Evolutionary conservation across 2,797 vertebrate species (phyloP), one percentile per base, ranked within the genome.

Genomic region (Enteromius afrohamiltoni): DNA sequence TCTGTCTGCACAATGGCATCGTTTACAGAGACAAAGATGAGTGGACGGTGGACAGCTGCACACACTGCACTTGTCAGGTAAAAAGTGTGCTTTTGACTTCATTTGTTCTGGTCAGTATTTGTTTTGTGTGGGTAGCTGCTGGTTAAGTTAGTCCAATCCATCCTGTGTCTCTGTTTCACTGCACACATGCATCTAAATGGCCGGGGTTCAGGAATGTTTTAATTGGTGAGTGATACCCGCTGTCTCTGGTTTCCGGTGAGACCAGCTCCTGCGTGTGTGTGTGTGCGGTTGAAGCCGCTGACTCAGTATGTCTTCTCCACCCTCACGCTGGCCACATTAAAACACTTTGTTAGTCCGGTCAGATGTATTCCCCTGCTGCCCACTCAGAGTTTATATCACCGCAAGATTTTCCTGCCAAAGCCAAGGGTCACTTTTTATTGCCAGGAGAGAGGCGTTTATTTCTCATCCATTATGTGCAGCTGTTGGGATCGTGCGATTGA

Each of bases 31-130:
- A 99, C 85, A 95, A 94, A 9, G 96, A 96, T 0, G 97, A 98
- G 71, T 99, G 98, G 98, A 99, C 96, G 0, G 96, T 99, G 80
- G 98, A 99, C 31, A 96, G 94, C 92, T 99, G 98, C 89, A 99
- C 98, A 0, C 96, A 97, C 90, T 99, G 98, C 89, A 98, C 96
- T 88, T 99, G 98, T 88, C 97, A 99, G 97, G 98, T 99, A 91
- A 5, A 16, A 45, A 42, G 7, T n/a, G 31, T 5, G 21, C 21
- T 14, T 14, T 71, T 70, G 42, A 29, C 68, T 70, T 26, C 1
- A 17, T 71, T 6, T 49, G 16, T 11, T 29, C 8, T 31, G 42
- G 14, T 49, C 26, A 6, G 45, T 1, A 8, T 11, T 53, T 31
- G 29, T 74, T 53, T 53, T n/a, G 19, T 34, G 17, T 21, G 11